Evolutionary conservation across 2,888 invertebrate genomes (phyloP).

Genomic region (Callyntrura guangdongensis): DNA sequence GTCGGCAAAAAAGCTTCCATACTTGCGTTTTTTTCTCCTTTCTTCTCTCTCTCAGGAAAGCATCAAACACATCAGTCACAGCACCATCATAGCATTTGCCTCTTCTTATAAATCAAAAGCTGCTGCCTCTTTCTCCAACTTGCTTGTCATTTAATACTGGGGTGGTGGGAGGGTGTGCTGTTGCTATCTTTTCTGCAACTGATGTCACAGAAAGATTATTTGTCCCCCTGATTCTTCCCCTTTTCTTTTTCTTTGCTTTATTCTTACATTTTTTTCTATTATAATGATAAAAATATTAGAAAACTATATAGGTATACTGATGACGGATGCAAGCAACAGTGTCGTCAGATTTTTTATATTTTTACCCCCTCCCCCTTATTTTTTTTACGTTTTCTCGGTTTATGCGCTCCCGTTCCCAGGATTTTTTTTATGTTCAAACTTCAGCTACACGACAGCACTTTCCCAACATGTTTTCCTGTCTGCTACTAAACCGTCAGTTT

Average conservation of each 20-base stretch:
- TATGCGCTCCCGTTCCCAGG: not conserved
- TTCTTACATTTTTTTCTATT: conserved; percentile 2
- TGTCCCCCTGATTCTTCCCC: conserved; percentile 30
- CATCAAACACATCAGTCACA: conserved; percentile 52
- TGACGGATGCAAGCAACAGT: conserved; percentile 59
- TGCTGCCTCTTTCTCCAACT: not conserved
- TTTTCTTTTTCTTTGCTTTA: conserved; percentile 33
- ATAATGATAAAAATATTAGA: conserved; percentile 1
- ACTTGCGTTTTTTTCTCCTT: conserved; percentile 1
- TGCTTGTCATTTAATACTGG: conserved; percentile 37
- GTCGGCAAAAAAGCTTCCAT: not conserved
- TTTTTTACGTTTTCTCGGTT: not conserved
- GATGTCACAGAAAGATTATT: conserved; percentile 75
- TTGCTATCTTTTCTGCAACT: conserved; percentile 49
- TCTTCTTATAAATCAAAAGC: conserved; percentile 19
- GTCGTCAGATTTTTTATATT: conserved; percentile 12
- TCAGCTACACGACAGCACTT: not conserved
- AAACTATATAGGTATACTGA: conserved; percentile 25
- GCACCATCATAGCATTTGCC: conserved; percentile 21
- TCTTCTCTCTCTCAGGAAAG: conserved; percentile 11
- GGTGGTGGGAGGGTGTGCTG: conserved; percentile 1
- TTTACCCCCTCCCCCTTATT: not conserved
- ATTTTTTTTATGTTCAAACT: not conserved
- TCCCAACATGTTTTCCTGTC: too few species aligned
- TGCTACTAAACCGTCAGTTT: too few species aligned